These are phyloP conservation scores for Phoenicopterus ruber DNA, from an alignment of 2,113 vertebrate species.

Conservation along the genomic window DNA sequence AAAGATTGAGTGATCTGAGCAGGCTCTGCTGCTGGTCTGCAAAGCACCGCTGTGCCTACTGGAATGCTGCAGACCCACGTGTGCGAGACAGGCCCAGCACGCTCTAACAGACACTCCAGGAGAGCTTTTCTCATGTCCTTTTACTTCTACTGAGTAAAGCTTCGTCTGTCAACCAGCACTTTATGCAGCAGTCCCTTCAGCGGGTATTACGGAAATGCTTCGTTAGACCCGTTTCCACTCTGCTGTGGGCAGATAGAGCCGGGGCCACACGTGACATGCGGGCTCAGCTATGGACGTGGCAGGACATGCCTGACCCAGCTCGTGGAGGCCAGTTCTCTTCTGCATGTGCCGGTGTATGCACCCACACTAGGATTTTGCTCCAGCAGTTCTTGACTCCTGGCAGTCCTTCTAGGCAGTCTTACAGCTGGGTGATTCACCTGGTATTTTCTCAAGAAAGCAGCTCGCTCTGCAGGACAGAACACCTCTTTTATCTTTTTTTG, in stretches of 20 bases:
- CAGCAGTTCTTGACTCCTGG: background rate
- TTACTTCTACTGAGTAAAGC: background rate
- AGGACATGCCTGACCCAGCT: background rate
- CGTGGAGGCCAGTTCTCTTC: background rate
- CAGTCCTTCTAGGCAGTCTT: background rate
- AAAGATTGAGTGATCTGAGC: background rate
- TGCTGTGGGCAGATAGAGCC: background rate
- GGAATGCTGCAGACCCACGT: background rate
- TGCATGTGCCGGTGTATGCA: accelerated
- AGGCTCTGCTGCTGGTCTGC: background rate
- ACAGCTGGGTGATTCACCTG: accelerated
- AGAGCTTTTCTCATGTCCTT: background rate
- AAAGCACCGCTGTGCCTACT: background rate
- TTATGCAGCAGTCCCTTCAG: background rate
- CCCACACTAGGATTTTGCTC: background rate
- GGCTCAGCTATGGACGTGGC: background rate
- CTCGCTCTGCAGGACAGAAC: background rate
- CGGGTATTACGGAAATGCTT: background rate
- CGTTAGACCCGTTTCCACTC: background rate
- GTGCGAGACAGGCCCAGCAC: background rate
- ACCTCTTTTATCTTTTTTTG: background rate
- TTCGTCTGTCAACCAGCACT: background rate
- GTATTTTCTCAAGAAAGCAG: background rate
- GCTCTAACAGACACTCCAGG: background rate
- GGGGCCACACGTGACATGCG: accelerated